Evolutionary conservation across 2,113 vertebrate species (phyloP).

Genomic region (Lamprotornis superbus): DNA sequence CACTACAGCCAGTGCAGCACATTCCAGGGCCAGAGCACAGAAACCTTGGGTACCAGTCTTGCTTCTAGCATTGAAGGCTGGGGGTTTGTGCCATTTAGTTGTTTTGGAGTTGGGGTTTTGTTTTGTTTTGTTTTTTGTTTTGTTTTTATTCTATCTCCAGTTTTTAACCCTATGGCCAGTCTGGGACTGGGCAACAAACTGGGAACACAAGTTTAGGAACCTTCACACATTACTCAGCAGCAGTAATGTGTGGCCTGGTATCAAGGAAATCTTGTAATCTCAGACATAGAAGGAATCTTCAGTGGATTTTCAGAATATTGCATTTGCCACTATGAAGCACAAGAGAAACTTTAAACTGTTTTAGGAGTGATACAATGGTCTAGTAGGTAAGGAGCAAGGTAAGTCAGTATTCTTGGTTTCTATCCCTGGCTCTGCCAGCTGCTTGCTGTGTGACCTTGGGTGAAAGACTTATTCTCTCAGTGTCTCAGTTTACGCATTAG

Average conservation of each 20-base stretch:
- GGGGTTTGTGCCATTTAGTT: not conserved
- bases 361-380: not conserved
- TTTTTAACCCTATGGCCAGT: not conserved
- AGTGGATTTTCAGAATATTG: not conserved
- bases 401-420: not conserved
- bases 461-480: constrained; percentile 17
- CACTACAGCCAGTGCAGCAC: not conserved
- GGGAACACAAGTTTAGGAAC: not conserved
- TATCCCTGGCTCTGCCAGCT: constrained; percentile 15
- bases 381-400: not conserved
- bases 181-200: not conserved
- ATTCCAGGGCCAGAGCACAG: not conserved
- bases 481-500: constrained; percentile 54
- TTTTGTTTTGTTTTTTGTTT: not conserved
- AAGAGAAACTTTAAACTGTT: not conserved
- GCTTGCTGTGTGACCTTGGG: constrained; percentile 44
- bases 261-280: not conserved
- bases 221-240: fast-evolving
- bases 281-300: not conserved
- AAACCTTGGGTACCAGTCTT: not conserved
- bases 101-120: fast-evolving
- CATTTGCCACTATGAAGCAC: not conserved
- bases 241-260: not conserved
- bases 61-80: not conserved
- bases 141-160: not conserved